Evolutionary conservation across 2,888 invertebrate species (phyloP), one percentile per base, ranked within the genome.

Genomic region (Brachyopa scutellaris): DNA sequence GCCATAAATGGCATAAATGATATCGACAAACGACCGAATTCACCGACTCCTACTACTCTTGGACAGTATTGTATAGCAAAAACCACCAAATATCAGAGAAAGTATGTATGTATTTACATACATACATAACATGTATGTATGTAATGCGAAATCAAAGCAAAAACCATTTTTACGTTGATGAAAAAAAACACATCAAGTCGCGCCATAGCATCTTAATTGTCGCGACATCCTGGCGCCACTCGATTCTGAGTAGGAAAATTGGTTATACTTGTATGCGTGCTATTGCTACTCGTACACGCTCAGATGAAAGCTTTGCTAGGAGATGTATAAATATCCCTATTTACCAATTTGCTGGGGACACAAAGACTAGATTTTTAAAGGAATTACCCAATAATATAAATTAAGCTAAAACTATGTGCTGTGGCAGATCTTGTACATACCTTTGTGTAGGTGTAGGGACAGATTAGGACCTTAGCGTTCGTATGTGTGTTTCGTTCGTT

Each of bases 211-310:
- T 88, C 88, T 88, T 86, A 87, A 89, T 87, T 89, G 90, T 88
- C 90, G 90, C 90, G 90, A 87, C 90, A 86, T 86, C 82, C 84
- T 87, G 90, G 89, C 89, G 90, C 90, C 90, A 72, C 66, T 70
- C 19, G 66, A 17, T 69, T 80, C 47, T 55, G 53, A 47, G 40
- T 53, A 66, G 55, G 82, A 70, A 76, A 62, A 76, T 61, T 66
- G 69, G 51, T 23, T 53, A 19, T 55, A 23, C 9, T 11, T 11
- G 31, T 47, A 59, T 21, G 26, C 31, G 6, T 8, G 26, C 31
- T 6, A 26, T 3, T 6, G 6, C 11, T 8, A 42, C 49, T 26
- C 36, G 26, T 42, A 31, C 33, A 21, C 40, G 26, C 8, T 9
- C n/a, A 21, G 29, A 17, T 31, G 40, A 79, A 73, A 73, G 73